Percentiles rank a stretch among this genome's conserved stretches.
Evolutionary conservation across 1,140 invertebrate genomes (phyloP).

Genomic region (Rhagoletis pomonella): DNA sequence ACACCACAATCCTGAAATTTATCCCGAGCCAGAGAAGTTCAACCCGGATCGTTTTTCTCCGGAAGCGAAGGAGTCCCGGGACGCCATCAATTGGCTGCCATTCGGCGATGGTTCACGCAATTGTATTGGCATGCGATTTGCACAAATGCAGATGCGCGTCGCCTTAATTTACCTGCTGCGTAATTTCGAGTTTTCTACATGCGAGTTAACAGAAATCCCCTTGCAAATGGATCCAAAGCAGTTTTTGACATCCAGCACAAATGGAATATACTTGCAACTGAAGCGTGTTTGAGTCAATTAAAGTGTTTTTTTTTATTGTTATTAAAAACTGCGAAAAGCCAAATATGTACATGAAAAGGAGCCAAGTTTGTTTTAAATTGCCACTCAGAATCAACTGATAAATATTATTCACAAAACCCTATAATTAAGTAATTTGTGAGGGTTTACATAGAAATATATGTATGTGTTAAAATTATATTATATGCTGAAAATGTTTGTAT

Average conservation of each 20-base stretch:
- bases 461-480: no score
- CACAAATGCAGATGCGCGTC: slow-evolving; percentile 70
- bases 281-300: neutral
- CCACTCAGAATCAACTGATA: no score
- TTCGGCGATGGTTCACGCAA: slow-evolving; percentile 77
- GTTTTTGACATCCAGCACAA: neutral
- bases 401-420: no score
- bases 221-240: neutral
- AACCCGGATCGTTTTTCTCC: slow-evolving; percentile 77
- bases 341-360: no score
- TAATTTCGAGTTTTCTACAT: slow-evolving; percentile 62
- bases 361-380: no score
- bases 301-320: neutral
- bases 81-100: slow-evolving; percentile 75
- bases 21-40: slow-evolving; percentile 76
- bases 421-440: no score
- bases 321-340: no score
- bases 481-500: no score
- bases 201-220: slow-evolving; percentile 58
- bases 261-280: neutral
- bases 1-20: slow-evolving; percentile 77
- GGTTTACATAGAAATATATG: no score
- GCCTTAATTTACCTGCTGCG: slow-evolving; percentile 69
- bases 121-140: slow-evolving; percentile 75
- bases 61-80: slow-evolving; percentile 68